Conservation (phyloP, 2,797 vertebrate genomes). For the Aeoliscus strigatus region DNA sequence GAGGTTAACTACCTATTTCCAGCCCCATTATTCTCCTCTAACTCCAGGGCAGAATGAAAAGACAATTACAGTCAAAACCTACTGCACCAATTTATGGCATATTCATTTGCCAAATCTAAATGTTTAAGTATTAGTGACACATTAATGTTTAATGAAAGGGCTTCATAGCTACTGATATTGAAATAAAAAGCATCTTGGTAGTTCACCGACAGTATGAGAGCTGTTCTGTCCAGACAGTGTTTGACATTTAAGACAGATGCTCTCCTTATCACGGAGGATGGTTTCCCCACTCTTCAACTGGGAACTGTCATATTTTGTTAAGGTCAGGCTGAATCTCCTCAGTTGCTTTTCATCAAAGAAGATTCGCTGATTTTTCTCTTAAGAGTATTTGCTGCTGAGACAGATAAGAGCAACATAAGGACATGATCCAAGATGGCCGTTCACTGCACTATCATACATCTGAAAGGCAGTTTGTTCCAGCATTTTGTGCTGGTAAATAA, state of each 20-base stretch:
- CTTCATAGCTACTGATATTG: slow-evolving; percentile 15
- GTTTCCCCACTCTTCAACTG: slow-evolving; percentile 50
- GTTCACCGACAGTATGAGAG: slow-evolving; percentile 43
- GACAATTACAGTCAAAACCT: slow-evolving; percentile 65
- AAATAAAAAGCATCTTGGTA: slow-evolving; percentile 6
- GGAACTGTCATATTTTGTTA: slow-evolving; percentile 64
- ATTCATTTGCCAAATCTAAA: slow-evolving; percentile 45
- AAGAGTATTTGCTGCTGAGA: slow-evolving; percentile 32
- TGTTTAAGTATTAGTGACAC: slow-evolving; percentile 57
- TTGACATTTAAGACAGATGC: slow-evolving; percentile 67
- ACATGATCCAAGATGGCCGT: slow-evolving; percentile 10
- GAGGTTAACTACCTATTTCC: slow-evolving; percentile 71
- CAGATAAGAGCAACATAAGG: slow-evolving; percentile 11
- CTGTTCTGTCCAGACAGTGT: slow-evolving; percentile 21
- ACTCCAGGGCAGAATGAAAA: slow-evolving; percentile 62
- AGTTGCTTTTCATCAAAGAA: slow-evolving; percentile 53
- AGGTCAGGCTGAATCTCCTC: slow-evolving; percentile 58
- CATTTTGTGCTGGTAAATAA: too few species aligned
- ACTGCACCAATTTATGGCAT: slow-evolving; percentile 48
- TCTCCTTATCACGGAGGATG: slow-evolving; percentile 51
- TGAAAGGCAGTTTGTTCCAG: too few species aligned
- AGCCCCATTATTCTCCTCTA: slow-evolving; percentile 63
- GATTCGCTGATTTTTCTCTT: slow-evolving; percentile 39
- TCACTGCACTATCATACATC: too few species aligned
- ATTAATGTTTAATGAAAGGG: slow-evolving; percentile 58